phyloP scores from a whole-genome alignment of 2,113 vertebrate species.

The Lasiurus cinereus region DNA sequence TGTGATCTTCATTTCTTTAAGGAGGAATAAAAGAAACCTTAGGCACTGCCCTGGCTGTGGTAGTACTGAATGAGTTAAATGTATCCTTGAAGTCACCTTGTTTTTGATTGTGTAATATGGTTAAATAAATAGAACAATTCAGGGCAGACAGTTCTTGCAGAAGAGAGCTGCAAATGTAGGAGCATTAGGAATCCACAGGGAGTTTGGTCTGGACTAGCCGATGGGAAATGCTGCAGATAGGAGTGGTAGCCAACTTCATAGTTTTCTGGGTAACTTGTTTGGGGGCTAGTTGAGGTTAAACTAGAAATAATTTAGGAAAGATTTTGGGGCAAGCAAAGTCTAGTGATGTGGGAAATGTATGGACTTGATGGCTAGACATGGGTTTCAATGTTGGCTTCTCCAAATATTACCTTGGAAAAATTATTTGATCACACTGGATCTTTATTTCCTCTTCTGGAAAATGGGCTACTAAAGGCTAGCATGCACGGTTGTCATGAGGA shows the following conservation, averaged over 20 bases:
- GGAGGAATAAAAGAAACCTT: neutral
- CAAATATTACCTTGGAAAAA: neutral
- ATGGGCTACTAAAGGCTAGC: neutral
- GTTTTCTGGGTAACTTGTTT: conserved; percentile 11
- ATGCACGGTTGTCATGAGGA: neutral
- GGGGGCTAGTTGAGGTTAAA: conserved; percentile 22
- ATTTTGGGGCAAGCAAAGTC: neutral
- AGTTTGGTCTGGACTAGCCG: neutral
- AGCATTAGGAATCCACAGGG: neutral
- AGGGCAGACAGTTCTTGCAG: neutral
- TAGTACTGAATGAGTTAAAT: neutral
- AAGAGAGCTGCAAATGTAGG: conserved; percentile 26
- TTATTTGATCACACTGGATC: neutral
- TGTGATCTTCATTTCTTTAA: conserved; percentile 17
- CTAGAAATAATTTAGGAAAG: conserved; percentile 26
- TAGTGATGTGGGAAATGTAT: neutral
- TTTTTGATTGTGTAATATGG: conserved; percentile 15
- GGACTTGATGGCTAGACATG: neutral
- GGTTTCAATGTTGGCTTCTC: conserved; percentile 21
- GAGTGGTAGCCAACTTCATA: neutral
- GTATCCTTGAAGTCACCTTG: neutral
- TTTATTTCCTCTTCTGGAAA: conserved; percentile 16
- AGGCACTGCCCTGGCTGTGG: neutral
- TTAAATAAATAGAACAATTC: conserved; percentile 41
- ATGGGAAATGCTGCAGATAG: neutral